Evolutionary conservation across 2,888 invertebrate genomes (phyloP).

Genomic region (Hofmannophila pseudospretella): DNA sequence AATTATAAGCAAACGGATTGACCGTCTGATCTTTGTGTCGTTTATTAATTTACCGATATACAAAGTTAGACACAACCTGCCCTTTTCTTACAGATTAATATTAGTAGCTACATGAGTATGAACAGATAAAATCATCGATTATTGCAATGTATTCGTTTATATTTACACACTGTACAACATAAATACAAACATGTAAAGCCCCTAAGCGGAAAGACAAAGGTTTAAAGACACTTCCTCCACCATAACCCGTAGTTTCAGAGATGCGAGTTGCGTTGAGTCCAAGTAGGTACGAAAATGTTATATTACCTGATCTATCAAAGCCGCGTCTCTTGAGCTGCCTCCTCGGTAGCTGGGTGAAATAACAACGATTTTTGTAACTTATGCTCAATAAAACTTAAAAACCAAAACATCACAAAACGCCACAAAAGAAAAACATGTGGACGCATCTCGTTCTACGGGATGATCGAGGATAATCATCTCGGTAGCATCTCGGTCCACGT

Average conservation of each 20-base stretch:
- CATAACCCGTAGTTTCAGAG: slow-evolving; percentile 20
- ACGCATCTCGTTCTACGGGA: slow-evolving; percentile 43
- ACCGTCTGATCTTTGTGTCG: no score
- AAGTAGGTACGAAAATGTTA: slow-evolving; percentile 52
- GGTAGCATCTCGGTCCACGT: slow-evolving; percentile 30
- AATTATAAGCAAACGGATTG: no score
- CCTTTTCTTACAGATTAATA: no score
- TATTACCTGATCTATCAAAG: slow-evolving; percentile 79
- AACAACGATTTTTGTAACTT: slow-evolving; percentile 75
- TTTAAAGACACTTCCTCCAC: slow-evolving; percentile 29
- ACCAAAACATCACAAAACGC: slow-evolving; percentile 72
- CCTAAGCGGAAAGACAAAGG: slow-evolving; percentile 8
- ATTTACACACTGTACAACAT: no score
- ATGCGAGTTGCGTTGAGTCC: slow-evolving; percentile 48
- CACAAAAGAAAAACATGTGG: slow-evolving; percentile 62
- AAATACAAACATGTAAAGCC: neutral
- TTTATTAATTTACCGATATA: no score
- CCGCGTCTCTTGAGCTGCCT: slow-evolving; percentile 78
- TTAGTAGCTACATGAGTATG: no score
- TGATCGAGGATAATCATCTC: slow-evolving; percentile 13
- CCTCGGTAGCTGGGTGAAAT: slow-evolving; percentile 79
- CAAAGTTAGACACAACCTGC: no score
- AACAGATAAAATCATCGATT: no score
- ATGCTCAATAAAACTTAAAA: slow-evolving; percentile 68
- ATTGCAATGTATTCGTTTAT: no score